Conservation (phyloP, 2,113 vertebrate species). For the Arothron firmamentum region DNA sequence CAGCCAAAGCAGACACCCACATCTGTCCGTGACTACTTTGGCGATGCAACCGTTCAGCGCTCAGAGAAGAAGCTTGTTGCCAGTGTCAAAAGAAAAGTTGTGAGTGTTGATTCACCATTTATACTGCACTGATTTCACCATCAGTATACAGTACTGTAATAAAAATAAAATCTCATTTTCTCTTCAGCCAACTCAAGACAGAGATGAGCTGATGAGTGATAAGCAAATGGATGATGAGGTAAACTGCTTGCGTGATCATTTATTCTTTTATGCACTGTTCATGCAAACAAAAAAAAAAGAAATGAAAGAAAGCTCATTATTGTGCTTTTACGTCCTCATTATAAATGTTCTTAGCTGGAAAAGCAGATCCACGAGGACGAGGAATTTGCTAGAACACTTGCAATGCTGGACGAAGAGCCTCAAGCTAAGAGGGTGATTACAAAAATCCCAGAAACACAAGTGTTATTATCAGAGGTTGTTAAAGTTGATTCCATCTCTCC, state of each 20-base stretch:
- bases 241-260: slow-evolving; percentile 2
- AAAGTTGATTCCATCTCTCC: not conserved
- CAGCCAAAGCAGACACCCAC: slow-evolving; percentile 80
- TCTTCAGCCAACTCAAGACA: slow-evolving; percentile 74
- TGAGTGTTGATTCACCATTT: slow-evolving; percentile 66
- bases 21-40: slow-evolving; percentile 88
- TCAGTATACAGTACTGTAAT: not conserved
- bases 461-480: not conserved
- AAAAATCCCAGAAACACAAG: not conserved
- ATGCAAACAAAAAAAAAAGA: not conserved
- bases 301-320: not conserved
- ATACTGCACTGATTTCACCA: not conserved
- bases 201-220: slow-evolving; percentile 75
- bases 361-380: slow-evolving; percentile 92
- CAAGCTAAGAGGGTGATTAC: slow-evolving; percentile 82
- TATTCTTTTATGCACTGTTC: not conserved
- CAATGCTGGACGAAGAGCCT: slow-evolving; percentile 87
- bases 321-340: not conserved
- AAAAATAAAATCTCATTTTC: not conserved
- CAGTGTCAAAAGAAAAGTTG: slow-evolving; percentile 85
- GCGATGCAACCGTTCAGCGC: slow-evolving; percentile 77
- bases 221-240: slow-evolving; percentile 91
- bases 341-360: slow-evolving; percentile 76
- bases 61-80: slow-evolving; percentile 92
- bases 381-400: slow-evolving; percentile 90